These are phyloP conservation scores for Tetramorium alpestre DNA, from an alignment of 1,140 invertebrate genomes.

Conservation along the genomic window DNA sequence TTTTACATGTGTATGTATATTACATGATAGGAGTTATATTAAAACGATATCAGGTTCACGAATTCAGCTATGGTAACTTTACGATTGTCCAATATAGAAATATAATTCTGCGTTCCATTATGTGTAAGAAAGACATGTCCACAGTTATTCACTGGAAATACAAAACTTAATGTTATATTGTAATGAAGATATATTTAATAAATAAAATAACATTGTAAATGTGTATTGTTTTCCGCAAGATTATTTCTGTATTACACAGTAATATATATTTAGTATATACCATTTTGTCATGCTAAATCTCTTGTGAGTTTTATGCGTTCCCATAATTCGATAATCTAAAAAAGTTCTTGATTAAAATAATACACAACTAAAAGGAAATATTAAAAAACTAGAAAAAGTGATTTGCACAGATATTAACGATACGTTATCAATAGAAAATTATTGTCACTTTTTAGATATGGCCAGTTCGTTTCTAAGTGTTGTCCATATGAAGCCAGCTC, in stretches of 20 bases:
- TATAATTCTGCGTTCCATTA: slow-evolving; percentile 23
- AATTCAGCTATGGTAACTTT: slow-evolving; percentile 22
- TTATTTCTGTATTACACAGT: background rate
- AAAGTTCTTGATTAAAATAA: background rate
- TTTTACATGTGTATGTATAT: slow-evolving; percentile 24
- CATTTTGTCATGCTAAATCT: background rate
- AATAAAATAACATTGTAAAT: slow-evolving; percentile 51
- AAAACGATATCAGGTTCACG: slow-evolving; percentile 11
- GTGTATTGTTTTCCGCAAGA: slow-evolving; percentile 34
- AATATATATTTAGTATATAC: background rate
- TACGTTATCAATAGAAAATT: background rate
- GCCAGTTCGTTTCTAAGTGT: slow-evolving; percentile 81
- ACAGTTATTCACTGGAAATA: slow-evolving; percentile 49
- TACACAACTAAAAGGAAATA: background rate
- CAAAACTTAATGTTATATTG: slow-evolving; percentile 66
- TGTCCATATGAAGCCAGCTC: slow-evolving; percentile 90
- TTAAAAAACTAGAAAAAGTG: background rate
- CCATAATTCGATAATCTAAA: background rate
- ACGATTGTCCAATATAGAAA: slow-evolving; percentile 19
- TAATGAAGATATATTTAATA: slow-evolving; percentile 70
- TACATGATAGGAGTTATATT: background rate
- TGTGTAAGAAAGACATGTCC: slow-evolving; percentile 27
- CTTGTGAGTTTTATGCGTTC: background rate
- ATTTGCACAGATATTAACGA: background rate
- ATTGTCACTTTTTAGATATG: slow-evolving; percentile 70